These are phyloP conservation scores for Peromyscus maniculatus DNA, from an alignment of 2,113 vertebrate species.

Conservation along the genomic window DNA sequence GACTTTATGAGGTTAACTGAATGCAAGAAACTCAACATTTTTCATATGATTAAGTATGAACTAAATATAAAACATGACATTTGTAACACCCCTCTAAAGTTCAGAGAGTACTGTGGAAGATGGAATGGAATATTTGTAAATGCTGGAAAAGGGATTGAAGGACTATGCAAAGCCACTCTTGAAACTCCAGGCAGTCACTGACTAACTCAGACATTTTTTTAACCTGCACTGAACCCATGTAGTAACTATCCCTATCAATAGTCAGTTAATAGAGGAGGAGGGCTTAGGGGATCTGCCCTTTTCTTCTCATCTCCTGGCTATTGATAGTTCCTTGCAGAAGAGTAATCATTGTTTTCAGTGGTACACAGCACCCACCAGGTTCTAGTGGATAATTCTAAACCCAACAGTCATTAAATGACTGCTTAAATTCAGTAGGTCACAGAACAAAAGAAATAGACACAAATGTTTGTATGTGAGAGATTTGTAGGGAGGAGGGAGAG, in stretches of 20 bases:
- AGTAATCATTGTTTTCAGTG: not conserved
- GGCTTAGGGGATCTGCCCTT: rapidly evolving
- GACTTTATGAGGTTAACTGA: not conserved
- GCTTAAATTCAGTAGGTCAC: not conserved
- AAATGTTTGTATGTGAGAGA: not conserved
- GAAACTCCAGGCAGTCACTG: not conserved
- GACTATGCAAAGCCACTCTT: not conserved
- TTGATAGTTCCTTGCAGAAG: not conserved
- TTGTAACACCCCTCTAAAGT: too few relatives aligned
- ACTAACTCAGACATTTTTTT: not conserved
- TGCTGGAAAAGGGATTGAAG: not conserved
- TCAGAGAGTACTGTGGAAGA: not conserved
- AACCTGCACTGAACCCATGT: too few relatives aligned
- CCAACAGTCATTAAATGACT: not conserved
- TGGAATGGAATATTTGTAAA: not conserved
- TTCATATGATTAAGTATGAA: not conserved
- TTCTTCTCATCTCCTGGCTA: not conserved
- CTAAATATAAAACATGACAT: not conserved
- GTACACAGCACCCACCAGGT: not conserved
- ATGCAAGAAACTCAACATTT: not conserved
- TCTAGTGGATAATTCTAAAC: not conserved
- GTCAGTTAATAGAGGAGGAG: not conserved
- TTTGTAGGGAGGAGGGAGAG: not conserved
- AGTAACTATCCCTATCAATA: not conserved
- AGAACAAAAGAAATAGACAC: not conserved